Evolutionary conservation across 2,888 invertebrate genomes (phyloP).

Genomic region (Callosobruchus maculatus): DNA sequence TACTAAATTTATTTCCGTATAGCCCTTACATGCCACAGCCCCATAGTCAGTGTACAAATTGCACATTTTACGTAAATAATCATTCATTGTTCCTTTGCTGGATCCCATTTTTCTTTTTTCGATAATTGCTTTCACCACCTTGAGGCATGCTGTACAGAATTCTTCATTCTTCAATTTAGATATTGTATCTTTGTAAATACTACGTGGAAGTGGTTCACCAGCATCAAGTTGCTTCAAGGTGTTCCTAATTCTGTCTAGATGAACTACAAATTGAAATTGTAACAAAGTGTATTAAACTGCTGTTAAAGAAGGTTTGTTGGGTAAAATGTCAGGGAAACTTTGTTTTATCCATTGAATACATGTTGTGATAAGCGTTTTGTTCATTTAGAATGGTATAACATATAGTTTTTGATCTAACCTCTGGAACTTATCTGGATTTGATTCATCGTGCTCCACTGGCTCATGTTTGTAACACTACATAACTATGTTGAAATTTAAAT

Average conservation of each 20-base stretch:
- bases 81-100: conserved; percentile 21
- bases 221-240: neutral
- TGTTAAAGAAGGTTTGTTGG: no score
- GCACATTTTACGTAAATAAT: conserved; percentile 28
- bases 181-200: neutral
- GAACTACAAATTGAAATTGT: neutral
- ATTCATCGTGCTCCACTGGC: no score
- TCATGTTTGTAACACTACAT: no score
- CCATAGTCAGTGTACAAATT: conserved; percentile 24
- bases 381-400: no score
- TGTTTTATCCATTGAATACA: no score
- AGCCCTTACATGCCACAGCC: conserved; percentile 25
- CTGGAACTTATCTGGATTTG: no score
- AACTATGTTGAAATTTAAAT: no score
- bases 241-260: neutral
- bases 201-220: neutral
- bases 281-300: no score
- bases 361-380: no score
- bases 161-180: neutral
- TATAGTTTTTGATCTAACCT: no score
- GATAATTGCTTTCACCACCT: conserved; percentile 21
- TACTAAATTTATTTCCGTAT: conserved; percentile 32
- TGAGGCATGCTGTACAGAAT: conserved; percentile 21
- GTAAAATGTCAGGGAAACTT: no score
- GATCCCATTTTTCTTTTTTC: conserved; percentile 25